Evolutionary conservation across 2,888 invertebrate genomes (phyloP).

Genomic region (Chaitophorus viminalis): DNA sequence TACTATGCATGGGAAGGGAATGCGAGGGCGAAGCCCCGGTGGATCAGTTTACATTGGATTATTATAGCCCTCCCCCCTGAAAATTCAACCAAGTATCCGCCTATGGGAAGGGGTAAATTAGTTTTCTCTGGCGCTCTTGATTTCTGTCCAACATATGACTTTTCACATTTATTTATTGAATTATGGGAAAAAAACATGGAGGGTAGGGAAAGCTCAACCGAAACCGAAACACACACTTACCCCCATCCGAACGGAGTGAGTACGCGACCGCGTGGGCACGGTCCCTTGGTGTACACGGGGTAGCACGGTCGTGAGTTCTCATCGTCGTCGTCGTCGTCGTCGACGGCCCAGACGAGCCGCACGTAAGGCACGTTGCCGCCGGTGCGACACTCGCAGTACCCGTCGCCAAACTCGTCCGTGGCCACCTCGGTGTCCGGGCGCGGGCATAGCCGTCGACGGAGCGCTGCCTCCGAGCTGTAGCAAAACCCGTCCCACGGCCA

Average conservation of each 20-base stretch:
- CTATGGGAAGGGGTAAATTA: too few relatives aligned
- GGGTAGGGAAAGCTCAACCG: neutral
- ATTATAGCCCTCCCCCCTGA: too few relatives aligned
- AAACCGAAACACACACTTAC: neutral
- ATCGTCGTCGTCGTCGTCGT: conserved; percentile 23
- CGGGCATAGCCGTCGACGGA: neutral
- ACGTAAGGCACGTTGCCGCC: conserved; percentile 40
- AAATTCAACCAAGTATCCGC: too few relatives aligned
- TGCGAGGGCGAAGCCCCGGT: too few relatives aligned
- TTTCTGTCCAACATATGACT: too few relatives aligned
- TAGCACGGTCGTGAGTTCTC: conserved; percentile 45
- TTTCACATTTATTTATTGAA: too few relatives aligned
- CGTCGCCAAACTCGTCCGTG: conserved; percentile 58
- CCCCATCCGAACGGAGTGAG: neutral
- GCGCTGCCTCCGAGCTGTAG: conserved; percentile 6
- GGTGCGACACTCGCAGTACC: conserved; percentile 42
- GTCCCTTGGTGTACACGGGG: conserved; percentile 52
- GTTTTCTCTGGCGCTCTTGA: too few relatives aligned
- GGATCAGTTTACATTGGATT: too few relatives aligned
- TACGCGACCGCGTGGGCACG: conserved; percentile 35
- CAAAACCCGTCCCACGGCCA: conserved; percentile 62
- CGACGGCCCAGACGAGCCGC: neutral
- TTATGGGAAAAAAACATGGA: neutral
- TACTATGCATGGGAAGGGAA: too few relatives aligned
- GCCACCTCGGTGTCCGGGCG: neutral